These are phyloP conservation scores for Drosophila algonquin DNA, from an alignment of 2,888 invertebrate species.

Conservation along the genomic window DNA sequence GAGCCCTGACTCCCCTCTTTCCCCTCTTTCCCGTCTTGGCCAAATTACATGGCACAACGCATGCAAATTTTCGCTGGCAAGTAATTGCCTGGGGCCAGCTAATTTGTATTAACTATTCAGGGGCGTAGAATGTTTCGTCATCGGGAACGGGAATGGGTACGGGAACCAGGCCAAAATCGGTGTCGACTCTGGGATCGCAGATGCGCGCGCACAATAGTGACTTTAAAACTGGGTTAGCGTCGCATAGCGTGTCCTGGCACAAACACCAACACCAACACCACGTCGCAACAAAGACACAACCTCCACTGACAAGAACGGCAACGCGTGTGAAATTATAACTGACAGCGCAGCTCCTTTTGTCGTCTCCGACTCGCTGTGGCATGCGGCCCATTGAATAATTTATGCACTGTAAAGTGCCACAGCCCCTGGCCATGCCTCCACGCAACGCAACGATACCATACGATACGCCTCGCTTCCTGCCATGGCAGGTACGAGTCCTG, in stretches of 20 bases:
- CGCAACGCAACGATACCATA: background rate
- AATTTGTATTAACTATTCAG: constrained; percentile 70
- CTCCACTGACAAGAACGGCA: constrained; percentile 20
- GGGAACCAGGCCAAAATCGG: constrained; percentile 16
- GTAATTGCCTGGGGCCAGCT: constrained; percentile 57
- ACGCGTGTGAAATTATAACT: constrained; percentile 64
- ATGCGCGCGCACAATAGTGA: constrained; percentile 46
- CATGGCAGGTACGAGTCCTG: background rate
- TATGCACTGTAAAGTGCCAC: constrained; percentile 68
- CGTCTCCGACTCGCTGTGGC: constrained; percentile 58
- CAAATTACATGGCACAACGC: constrained; percentile 39
- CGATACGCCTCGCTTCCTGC: background rate
- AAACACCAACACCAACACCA: constrained; percentile 13
- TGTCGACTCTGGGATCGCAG: constrained; percentile 31
- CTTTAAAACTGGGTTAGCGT: constrained; percentile 56
- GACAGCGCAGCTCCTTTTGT: constrained; percentile 62
- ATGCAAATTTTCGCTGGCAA: constrained; percentile 59
- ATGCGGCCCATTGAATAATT: constrained; percentile 71
- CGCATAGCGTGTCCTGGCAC: constrained; percentile 1
- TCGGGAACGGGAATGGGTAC: constrained; percentile 21
- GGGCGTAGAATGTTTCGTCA: constrained; percentile 56
- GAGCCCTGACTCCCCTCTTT: background rate
- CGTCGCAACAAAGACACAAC: constrained; percentile 7
- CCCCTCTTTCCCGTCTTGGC: background rate
- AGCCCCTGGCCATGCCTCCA: constrained; percentile 3